These are phyloP conservation scores for Exephanes ischioxanthus DNA, from an alignment of 2,888 invertebrate genomes.

Conservation along the genomic window DNA sequence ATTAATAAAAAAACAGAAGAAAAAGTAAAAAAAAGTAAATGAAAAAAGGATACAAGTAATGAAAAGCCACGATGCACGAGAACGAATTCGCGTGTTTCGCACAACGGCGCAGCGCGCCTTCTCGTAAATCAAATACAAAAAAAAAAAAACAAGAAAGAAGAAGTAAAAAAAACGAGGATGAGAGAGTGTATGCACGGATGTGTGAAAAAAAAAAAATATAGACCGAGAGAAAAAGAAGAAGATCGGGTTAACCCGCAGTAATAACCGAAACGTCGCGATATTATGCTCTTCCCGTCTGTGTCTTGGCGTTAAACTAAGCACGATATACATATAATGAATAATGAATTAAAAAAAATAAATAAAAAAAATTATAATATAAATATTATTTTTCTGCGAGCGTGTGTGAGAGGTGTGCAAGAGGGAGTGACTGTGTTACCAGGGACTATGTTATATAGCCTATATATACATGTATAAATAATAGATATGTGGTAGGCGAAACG, in stretches of 20 bases:
- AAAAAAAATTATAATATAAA: slow-evolving; percentile 53
- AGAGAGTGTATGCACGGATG: slow-evolving; percentile 43
- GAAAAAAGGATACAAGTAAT: slow-evolving; percentile 22
- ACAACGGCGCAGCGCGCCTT: slow-evolving; percentile 55
- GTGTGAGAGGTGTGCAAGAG: slow-evolving; percentile 35
- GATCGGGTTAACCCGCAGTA: slow-evolving; percentile 62
- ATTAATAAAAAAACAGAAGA: slow-evolving; percentile 18
- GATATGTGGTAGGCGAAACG: slow-evolving; percentile 48
- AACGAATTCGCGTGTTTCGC: slow-evolving; percentile 60
- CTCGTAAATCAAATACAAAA: slow-evolving; percentile 66
- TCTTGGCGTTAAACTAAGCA: slow-evolving; percentile 76
- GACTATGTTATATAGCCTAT: slow-evolving; percentile 40
- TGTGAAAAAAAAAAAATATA: slow-evolving; percentile 37
- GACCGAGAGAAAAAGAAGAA: slow-evolving; percentile 41
- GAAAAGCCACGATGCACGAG: slow-evolving; percentile 40
- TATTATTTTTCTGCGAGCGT: slow-evolving; percentile 71
- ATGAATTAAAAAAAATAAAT: slow-evolving; percentile 56
- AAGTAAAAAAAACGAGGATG: slow-evolving; percentile 43
- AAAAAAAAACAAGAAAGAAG: slow-evolving; percentile 34
- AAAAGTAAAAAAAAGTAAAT: neutral
- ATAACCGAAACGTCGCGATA: slow-evolving; percentile 74
- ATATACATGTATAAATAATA: slow-evolving; percentile 50
- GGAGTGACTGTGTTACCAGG: slow-evolving; percentile 56
- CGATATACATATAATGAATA: slow-evolving; percentile 71
- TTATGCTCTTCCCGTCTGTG: slow-evolving; percentile 79